Evolutionary conservation across 2,113 vertebrate genomes (phyloP).

Genomic region (Dasyurus viverrinus): DNA sequence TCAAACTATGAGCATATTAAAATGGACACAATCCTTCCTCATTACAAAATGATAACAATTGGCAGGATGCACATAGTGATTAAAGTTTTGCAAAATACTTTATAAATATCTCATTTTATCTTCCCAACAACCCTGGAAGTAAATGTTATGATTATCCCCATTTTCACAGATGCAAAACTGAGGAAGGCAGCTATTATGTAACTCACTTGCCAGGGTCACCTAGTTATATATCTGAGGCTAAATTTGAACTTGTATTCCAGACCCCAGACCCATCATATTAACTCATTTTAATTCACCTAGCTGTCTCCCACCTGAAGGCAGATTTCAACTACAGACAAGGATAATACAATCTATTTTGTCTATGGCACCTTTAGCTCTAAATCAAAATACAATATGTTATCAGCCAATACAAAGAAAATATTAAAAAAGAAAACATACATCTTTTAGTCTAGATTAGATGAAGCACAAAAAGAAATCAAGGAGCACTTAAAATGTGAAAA

Average conservation of each 20-base stretch:
- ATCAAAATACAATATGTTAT: neutral
- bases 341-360: neutral
- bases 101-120: neutral
- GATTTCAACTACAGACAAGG: neutral
- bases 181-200: neutral
- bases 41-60: neutral
- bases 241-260: neutral
- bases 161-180: neutral
- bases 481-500: neutral
- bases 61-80: neutral
- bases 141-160: neutral
- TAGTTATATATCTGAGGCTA: neutral
- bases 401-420: neutral
- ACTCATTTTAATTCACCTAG: neutral
- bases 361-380: neutral
- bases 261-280: neutral
- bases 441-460: neutral
- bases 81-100: neutral
- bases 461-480: neutral
- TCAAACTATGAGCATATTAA: neutral
- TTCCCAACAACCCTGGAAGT: neutral
- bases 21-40: neutral
- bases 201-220: neutral
- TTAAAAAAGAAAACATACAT: neutral
- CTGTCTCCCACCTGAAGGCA: neutral